Evolutionary conservation across 2,888 invertebrate species (phyloP).

Genomic region (Noctua comes): DNA sequence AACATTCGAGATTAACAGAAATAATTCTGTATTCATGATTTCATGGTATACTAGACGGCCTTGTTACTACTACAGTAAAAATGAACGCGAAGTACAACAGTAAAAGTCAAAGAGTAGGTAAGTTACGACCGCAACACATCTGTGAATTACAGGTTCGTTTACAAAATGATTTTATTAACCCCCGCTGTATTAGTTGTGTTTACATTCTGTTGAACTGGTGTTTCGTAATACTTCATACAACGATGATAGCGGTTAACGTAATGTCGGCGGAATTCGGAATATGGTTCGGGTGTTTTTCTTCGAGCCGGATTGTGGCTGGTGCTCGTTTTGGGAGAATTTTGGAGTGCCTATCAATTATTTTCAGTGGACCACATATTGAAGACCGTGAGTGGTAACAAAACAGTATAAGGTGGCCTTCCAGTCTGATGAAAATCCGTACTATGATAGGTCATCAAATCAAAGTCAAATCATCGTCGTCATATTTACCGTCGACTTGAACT

Average conservation of each 20-base stretch:
- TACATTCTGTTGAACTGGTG: slow-evolving; percentile 72
- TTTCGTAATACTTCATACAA: slow-evolving; percentile 77
- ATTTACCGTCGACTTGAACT: not conserved
- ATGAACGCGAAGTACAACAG: slow-evolving; percentile 78
- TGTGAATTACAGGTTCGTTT: slow-evolving; percentile 77
- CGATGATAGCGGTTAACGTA: slow-evolving; percentile 63
- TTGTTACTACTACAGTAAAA: slow-evolving; percentile 85
- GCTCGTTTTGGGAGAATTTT: not conserved
- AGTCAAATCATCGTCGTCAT: not conserved
- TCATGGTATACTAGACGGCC: slow-evolving; percentile 78
- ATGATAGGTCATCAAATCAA: not conserved
- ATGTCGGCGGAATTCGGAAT: slow-evolving; percentile 44
- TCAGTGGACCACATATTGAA: not conserved
- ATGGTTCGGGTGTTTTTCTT: slow-evolving; percentile 35
- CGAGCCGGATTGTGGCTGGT: not conserved
- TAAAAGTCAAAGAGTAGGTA: slow-evolving; percentile 84
- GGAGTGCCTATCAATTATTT: too few relatives aligned
- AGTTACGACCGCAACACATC: slow-evolving; percentile 78
- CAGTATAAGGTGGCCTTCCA: not conserved
- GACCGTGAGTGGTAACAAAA: not conserved
- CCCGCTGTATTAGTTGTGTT: slow-evolving; percentile 78
- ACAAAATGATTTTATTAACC: slow-evolving; percentile 87
- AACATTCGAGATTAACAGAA: slow-evolving; percentile 60
- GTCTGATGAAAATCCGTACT: not conserved
- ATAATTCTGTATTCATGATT: slow-evolving; percentile 67